phyloP scores from a whole-genome alignment of 2,888 invertebrate species.

The Lamproptera curius region DNA sequence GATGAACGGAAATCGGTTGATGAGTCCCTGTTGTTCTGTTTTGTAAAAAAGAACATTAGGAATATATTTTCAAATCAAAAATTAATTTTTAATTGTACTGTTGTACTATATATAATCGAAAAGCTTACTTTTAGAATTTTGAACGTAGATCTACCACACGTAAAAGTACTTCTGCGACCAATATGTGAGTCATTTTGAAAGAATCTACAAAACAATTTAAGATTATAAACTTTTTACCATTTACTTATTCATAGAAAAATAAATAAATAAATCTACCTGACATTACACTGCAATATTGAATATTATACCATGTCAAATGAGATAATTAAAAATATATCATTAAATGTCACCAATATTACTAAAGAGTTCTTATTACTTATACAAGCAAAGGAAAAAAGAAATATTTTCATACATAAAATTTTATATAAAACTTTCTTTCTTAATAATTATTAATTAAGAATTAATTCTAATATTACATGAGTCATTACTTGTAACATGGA shows the following conservation, averaged over 20 bases:
- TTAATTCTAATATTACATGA: too few relatives aligned
- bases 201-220: conserved; percentile 46
- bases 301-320: conserved; percentile 53
- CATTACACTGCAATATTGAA: conserved; percentile 76
- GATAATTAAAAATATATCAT: conserved; percentile 14
- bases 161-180: conserved; percentile 64
- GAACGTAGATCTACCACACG: conserved; percentile 60
- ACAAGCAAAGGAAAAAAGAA: too few relatives aligned
- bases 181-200: conserved; percentile 69
- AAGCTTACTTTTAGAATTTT: conserved; percentile 62
- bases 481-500: too few relatives aligned
- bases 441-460: too few relatives aligned
- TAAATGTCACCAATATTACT: conserved; percentile 20
- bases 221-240: too few relatives aligned
- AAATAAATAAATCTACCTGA: conserved; percentile 52
- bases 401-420: too few relatives aligned
- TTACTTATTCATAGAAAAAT: not conserved
- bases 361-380: conserved; percentile 28
- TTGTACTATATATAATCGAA: too few relatives aligned
- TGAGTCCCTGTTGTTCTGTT: conserved; percentile 57
- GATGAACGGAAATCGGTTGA: conserved; percentile 50
- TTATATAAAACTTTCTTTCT: too few relatives aligned
- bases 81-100: too few relatives aligned
- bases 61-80: too few relatives aligned
- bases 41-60: conserved; percentile 22